phyloP scores from a whole-genome alignment of 37 sponge, comb jelly and placozoan species.

The Cladorhizidae sp. region DNA sequence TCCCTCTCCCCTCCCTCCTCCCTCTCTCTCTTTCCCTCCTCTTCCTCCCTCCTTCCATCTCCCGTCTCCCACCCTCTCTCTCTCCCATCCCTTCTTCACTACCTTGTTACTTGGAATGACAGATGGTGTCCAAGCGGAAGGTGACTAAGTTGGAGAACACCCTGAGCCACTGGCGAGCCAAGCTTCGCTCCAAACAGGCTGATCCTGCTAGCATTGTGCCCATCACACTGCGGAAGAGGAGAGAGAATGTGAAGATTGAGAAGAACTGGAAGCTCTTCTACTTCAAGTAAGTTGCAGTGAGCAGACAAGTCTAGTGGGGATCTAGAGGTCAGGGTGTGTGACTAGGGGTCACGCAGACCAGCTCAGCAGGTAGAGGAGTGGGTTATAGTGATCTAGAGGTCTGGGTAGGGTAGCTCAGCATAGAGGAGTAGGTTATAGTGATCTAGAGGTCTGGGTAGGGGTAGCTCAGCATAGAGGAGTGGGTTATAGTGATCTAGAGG shows the following conservation, averaged over 20 bases:
- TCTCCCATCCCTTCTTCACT: neutral
- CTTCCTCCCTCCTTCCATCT: neutral
- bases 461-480: no score
- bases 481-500: no score
- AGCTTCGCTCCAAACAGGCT: conserved; percentile 77
- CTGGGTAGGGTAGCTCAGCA: neutral
- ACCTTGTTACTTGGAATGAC: neutral
- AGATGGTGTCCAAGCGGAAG: conserved; percentile 55
- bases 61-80: neutral
- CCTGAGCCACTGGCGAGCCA: conserved; percentile 92
- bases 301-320: neutral
- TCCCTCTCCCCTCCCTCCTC: neutral
- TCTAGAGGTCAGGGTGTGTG: no score
- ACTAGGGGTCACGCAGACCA: no score
- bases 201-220: conserved; percentile 37
- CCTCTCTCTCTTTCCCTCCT: neutral
- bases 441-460: no score
- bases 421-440: no score
- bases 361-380: no score
- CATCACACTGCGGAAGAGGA: conserved; percentile 83
- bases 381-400: neutral
- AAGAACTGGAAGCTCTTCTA: conserved; percentile 96
- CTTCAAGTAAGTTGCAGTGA: conserved; percentile 56
- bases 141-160: conserved; percentile 77
- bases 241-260: conserved; percentile 86